Evolutionary conservation across 2,797 vertebrate species (phyloP), one percentile per base, ranked within the genome.

Genomic region (Cynodonichthys magdalenae): DNA sequence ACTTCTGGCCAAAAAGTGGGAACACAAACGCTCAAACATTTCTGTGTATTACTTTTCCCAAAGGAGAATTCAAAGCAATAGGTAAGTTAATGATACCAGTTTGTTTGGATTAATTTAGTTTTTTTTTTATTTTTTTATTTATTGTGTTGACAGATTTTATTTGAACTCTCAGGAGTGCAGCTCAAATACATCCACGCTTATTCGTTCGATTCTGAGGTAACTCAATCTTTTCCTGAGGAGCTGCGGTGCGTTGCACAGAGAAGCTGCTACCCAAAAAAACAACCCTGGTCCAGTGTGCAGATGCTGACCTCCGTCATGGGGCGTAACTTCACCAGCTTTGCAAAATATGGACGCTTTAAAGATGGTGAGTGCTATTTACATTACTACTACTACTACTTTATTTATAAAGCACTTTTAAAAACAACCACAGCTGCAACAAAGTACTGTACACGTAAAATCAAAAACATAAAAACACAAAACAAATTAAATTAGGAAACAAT

Each of bases 131-230:
- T 39, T 10, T 12, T 39, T 12, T 39, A 39, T 14, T 39, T 14
- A 39, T 12, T 39, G 36, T 39, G 36, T 14, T 53, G 27, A 4
- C 31, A 49, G 6, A 0, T 29, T 12, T 2, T 10, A 6, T 68
- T 8, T 66, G 10, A 56, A 53, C 74, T 50, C 18, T 52, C 48
- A 87, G 88, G 79, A 10, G 8, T 74, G 47, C 85, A 90, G 69
- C 83, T 90, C 4, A 15, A 12, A 53, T 87, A 82, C 70, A 85
- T 90, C 53, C 83, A 85, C n/a, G 20, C 52, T 36, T 83, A 75
- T 60, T 42, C 82, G 12, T 86, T 56, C 50, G 81, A 90, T 53
- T 59, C 0, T 59, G 2, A 36, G 0, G 31, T 87, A 11, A 73
- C 81, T 0, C 4, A 0, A 49, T 77, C 69, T 5, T 86, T 90